Conservation (phyloP, 2,888 invertebrate genomes). For the Xylota sylvarum region DNA sequence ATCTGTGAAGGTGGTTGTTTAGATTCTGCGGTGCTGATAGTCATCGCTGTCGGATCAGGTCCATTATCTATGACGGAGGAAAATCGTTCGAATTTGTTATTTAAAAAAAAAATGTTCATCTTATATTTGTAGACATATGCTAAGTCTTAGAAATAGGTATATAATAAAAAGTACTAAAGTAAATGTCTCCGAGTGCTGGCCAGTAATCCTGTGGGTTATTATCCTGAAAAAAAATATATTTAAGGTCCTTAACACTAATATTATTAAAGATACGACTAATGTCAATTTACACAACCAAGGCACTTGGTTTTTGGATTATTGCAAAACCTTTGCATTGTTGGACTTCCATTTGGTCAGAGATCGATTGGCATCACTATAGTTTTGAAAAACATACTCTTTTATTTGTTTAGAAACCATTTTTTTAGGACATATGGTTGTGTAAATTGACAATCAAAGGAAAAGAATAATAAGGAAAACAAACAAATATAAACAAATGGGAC, state of each 20-base stretch:
- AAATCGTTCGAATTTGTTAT: constrained; percentile 28
- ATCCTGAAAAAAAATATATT: constrained; percentile 32
- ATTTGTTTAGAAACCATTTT: not conserved
- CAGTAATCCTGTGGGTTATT: not conserved
- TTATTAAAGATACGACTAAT: not conserved
- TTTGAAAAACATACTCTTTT: not conserved
- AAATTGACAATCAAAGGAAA: constrained; percentile 44
- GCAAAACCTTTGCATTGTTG: not conserved
- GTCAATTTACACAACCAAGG: constrained; percentile 27
- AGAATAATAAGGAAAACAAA: constrained; percentile 15
- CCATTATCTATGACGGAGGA: constrained; percentile 51
- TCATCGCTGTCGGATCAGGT: constrained; percentile 22
- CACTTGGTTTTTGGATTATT: not conserved
- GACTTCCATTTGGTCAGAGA: not conserved
- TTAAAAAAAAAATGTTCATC: not conserved
- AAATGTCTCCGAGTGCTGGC: not conserved
- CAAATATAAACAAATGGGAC: not conserved
- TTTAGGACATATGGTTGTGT: constrained; percentile 3
- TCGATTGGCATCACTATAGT: not conserved
- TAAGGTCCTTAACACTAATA: not conserved
- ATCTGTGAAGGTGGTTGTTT: constrained; percentile 34
- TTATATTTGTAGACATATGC: not conserved
- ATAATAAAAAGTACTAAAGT: not conserved
- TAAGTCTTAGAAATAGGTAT: constrained; percentile 20
- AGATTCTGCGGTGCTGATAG: constrained; percentile 35